Evolutionary conservation across 2,888 invertebrate species (phyloP).

Genomic region (Maniola hyperantus): DNA sequence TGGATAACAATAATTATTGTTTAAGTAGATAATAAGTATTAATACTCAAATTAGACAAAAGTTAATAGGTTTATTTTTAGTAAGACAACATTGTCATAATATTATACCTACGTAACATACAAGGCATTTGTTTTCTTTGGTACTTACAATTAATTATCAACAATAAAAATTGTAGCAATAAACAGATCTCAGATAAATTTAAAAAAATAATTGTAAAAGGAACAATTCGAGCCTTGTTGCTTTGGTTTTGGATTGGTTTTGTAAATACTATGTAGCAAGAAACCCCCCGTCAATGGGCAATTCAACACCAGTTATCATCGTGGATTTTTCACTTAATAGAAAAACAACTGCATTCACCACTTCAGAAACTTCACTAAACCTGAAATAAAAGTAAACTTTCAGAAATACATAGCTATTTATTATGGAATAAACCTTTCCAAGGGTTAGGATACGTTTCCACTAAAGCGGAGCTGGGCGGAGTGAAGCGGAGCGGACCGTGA

Average conservation of each 20-base stretch:
- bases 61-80: background rate
- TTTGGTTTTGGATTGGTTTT: conserved; percentile 19
- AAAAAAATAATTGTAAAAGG: conserved; percentile 22
- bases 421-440: too few species aligned
- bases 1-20: too few species aligned
- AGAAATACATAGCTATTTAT: background rate
- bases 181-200: conserved; percentile 41
- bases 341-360: conserved; percentile 91
- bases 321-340: conserved; percentile 86
- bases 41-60: background rate
- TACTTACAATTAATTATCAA: conserved; percentile 33
- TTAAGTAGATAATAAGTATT: too few species aligned
- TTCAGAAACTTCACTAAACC: conserved; percentile 90
- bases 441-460: too few species aligned
- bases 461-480: too few species aligned
- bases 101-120: conserved; percentile 13
- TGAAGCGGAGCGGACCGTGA: too few species aligned
- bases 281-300: conserved; percentile 93
- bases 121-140: conserved; percentile 41
- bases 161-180: conserved; percentile 36
- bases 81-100: conserved; percentile 10
- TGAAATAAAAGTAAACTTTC: conserved; percentile 44
- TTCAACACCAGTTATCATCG: conserved; percentile 85
- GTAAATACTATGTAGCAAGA: conserved; percentile 70
- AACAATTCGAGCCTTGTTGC: conserved; percentile 26